Evolutionary conservation across 2,113 vertebrate genomes (phyloP).

Genomic region (Phoxinus phoxinus): DNA sequence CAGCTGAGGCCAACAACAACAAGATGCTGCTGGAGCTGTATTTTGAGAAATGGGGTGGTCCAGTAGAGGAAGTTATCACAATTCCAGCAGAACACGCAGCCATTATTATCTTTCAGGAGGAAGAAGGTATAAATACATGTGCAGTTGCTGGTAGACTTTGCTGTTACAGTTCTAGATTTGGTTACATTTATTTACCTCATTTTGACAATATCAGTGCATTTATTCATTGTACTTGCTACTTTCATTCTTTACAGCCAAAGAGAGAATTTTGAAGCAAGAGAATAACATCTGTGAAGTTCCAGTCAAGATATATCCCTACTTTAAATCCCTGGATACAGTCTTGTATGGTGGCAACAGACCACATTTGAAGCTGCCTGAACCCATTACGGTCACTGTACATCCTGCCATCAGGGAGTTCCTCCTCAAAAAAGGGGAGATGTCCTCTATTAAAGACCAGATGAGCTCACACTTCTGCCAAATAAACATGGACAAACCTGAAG

Average conservation of each 20-base stretch:
- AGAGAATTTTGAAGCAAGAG: conserved; percentile 70
- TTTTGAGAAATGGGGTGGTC: conserved; percentile 81
- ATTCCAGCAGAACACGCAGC: conserved; percentile 80
- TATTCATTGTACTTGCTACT: not conserved
- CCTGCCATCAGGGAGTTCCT: conserved; percentile 77
- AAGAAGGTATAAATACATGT: conserved; percentile 75
- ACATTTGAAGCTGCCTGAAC: conserved; percentile 76
- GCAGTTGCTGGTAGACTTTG: not conserved
- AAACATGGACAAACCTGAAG: conserved; percentile 60
- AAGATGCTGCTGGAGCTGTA: conserved; percentile 74
- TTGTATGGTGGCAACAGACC: conserved; percentile 82
- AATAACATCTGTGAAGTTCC: conserved; percentile 68
- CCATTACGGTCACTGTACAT: conserved; percentile 74
- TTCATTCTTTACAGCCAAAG: conserved; percentile 72
- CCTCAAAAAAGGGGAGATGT: conserved; percentile 58
- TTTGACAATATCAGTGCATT: not conserved
- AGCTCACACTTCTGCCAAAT: conserved; percentile 72
- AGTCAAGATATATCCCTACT: conserved; percentile 82
- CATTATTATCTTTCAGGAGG: conserved; percentile 77
- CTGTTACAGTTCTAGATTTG: not conserved
- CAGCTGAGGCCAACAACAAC: conserved; percentile 56
- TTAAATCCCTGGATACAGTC: conserved; percentile 72
- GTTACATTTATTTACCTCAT: not conserved
- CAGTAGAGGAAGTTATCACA: conserved; percentile 58
- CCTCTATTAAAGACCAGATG: conserved; percentile 77